Evolutionary conservation across 2,113 vertebrate genomes (phyloP).

Genomic region (Corvus hawaiiensis): DNA sequence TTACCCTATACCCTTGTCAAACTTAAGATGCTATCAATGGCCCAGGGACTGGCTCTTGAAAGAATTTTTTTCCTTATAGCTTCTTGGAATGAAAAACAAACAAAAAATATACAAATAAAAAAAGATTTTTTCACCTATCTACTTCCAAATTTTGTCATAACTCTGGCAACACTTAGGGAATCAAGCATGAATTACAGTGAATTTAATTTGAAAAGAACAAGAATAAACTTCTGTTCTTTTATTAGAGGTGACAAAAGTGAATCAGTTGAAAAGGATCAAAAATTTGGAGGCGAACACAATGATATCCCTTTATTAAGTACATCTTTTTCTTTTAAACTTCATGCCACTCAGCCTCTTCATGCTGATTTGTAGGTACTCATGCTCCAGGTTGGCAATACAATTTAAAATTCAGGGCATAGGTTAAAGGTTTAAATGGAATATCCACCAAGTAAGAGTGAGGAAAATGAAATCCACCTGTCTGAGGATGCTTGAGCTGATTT

Average conservation of each 20-base stretch:
- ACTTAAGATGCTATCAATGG: background rate
- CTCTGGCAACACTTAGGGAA: background rate
- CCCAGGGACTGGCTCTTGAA: background rate
- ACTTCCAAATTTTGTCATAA: background rate
- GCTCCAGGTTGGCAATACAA: background rate
- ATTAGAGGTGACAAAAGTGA: background rate
- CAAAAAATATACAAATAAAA: background rate
- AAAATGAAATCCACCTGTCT: background rate
- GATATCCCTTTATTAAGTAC: background rate
- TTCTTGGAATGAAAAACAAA: background rate
- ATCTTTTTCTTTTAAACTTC: background rate
- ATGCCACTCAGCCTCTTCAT: background rate
- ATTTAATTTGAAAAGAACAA: background rate
- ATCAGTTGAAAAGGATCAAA: background rate
- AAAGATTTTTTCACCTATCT: background rate
- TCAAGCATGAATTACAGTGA: background rate
- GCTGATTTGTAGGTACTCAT: background rate
- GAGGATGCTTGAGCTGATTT: background rate
- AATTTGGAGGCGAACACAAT: background rate
- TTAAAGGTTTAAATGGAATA: background rate
- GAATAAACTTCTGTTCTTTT: background rate
- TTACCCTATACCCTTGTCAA: background rate
- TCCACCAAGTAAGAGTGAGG: background rate
- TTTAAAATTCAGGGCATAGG: background rate
- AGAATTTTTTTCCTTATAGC: background rate